Evolutionary conservation across 2,888 invertebrate species (phyloP), one percentile per base, ranked within the genome.

Genomic region (Drosophila borealis): DNA sequence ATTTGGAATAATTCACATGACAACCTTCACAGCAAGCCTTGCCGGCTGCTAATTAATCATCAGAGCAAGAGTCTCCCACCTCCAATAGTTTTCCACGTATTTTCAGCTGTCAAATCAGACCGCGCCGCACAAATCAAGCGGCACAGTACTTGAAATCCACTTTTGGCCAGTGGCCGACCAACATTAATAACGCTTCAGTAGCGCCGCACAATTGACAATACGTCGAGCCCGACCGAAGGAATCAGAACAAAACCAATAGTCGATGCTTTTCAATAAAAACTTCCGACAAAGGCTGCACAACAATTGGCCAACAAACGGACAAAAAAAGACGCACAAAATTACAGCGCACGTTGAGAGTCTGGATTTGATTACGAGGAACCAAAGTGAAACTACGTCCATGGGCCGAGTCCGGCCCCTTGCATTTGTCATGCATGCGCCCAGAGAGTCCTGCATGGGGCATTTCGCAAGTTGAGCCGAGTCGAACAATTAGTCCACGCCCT

Each of bases 401-500:
- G 49, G 19, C n/a, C 29, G 14, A 39, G 66, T 64, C 39, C 64
- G 55, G 68, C 51, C 64, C 73, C 55, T 46, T 60, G 60, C 81
- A 73, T 80, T 81, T 79, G 76, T 78, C 79, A 70, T 72, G 73
- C 54, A 50, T 34, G 53, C 54, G 29, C 29, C 29, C 8, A 9
- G 25, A 29, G 46, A 17, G 45, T 54, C n/a, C 60, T 63, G 48
- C 33, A 65, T 50, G 44, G 29, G 46, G 54, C 50, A 66, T 51
- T 57, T 63, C 70, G 70, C 70, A 68, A 69, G 45, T 74, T 53
- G 56, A 25, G 42, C 36, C 48, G 56, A 63, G 72, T 68, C 68
- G 70, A 78, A 85, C 89, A 90, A 91, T 91, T 91, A 90, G 89
- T 82, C 68, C 80, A 90, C 90, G 90, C 90, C 90, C 82, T 74